Evolutionary conservation across 92 coral and sea anemone genomes (phyloP).

Genomic region (Paragorgia papillata): DNA sequence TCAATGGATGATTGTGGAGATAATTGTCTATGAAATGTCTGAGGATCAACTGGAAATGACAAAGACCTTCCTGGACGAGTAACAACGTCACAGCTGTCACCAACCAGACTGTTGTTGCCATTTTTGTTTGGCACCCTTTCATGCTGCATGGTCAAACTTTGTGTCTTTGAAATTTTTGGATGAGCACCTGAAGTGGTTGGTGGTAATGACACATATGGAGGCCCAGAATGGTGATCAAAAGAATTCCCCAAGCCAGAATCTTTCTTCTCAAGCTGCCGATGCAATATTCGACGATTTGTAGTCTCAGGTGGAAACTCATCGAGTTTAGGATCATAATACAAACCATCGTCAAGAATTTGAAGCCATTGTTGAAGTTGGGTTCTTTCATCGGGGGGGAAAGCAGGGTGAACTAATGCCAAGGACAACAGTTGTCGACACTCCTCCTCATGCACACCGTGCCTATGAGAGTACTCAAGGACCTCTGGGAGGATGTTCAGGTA

Average conservation of each 20-base stretch:
- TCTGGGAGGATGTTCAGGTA: constrained; percentile 90
- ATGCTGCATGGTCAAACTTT: constrained; percentile 18
- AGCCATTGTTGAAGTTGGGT: constrained; percentile 81
- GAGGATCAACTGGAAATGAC: constrained; percentile 99
- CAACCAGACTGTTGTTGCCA: constrained; percentile 59
- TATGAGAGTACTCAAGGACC: constrained; percentile 82
- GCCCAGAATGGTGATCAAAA: constrained; percentile 58
- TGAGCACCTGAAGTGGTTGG: constrained; percentile 9
- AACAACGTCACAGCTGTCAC: constrained; percentile 67
- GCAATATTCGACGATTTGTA: constrained; percentile 72
- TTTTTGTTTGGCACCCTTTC: neutral
- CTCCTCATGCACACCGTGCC: constrained; percentile 85
- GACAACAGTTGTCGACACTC: constrained; percentile 97
- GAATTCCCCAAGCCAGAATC: constrained; percentile 96
- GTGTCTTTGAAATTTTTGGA: constrained; percentile 21
- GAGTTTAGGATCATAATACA: constrained; percentile 44
- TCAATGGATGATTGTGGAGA: constrained; percentile 98
- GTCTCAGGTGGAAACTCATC: constrained; percentile 74
- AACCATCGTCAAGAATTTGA: constrained; percentile 85
- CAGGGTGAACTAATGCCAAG: constrained; percentile 98
- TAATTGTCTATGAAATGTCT: constrained; percentile 72
- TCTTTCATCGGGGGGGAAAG: constrained; percentile 89
- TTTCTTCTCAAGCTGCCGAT: constrained; percentile 83
- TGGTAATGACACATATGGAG: constrained; percentile 10
- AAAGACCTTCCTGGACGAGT: constrained; percentile 99